Conservation (phyloP, 2,888 invertebrate genomes). For the Perizoma flavofasciatum region DNA sequence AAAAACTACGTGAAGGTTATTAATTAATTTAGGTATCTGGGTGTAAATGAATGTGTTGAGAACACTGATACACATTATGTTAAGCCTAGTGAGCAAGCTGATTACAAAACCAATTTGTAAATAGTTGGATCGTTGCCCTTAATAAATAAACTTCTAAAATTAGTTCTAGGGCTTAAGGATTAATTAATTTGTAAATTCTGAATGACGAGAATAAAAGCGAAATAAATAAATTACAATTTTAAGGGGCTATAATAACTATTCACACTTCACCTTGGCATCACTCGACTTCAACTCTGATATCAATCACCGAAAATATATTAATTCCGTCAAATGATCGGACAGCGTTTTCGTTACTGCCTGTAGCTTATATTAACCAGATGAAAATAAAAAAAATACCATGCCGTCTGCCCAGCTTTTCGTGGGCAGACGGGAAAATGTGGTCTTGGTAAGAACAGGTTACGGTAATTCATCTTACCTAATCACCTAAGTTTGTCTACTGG, state of each 20-base stretch:
- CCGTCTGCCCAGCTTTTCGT: not conserved
- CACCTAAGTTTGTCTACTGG: conserved; percentile 21
- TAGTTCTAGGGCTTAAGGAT: conserved; percentile 10
- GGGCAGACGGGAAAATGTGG: conserved; percentile 4
- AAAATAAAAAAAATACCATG: too few species aligned
- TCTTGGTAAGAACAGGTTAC: conserved; percentile 13
- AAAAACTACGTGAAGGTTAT: too few species aligned
- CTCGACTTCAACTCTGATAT: too few species aligned
- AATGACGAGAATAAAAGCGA: too few species aligned
- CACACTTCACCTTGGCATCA: too few species aligned
- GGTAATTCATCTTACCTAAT: conserved; percentile 22
- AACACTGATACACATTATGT: conserved; percentile 13
- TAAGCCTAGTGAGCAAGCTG: conserved; percentile 12
- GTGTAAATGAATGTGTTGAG: conserved; percentile 8
- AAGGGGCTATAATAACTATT: too few species aligned
- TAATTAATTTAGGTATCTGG: not conserved
- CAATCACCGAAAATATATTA: too few species aligned
- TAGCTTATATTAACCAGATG: too few species aligned
- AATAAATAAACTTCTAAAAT: conserved; percentile 9
- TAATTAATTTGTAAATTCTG: conserved; percentile 4
- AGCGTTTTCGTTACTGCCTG: too few species aligned
- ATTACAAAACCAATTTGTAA: conserved; percentile 20
- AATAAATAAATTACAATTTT: too few species aligned
- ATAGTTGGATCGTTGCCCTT: conserved; percentile 8
- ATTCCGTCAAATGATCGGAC: too few species aligned